Percentiles rank a stretch among this genome's conserved stretches.
phyloP scores from a whole-genome alignment of 1,140 invertebrate species.

The Diorhabda carinulata region DNA sequence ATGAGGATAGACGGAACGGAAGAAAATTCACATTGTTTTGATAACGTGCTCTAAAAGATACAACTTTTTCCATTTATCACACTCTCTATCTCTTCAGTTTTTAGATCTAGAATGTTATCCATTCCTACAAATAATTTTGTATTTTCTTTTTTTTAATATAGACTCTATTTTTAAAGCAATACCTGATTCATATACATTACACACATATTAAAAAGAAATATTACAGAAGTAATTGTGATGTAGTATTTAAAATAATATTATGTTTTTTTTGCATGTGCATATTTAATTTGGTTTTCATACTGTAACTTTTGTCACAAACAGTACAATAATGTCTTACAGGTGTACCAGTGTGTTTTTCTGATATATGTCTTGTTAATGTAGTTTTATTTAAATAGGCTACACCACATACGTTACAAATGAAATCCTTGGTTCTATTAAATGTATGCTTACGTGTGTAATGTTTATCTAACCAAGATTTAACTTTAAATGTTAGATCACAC shows the following conservation, averaged over 20 bases:
- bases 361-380: conserved; percentile 14
- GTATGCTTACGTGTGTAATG: conserved; percentile 12
- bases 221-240: background rate
- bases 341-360: conserved; percentile 14
- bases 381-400: conserved; percentile 16
- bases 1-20: too few species aligned
- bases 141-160: too few species aligned
- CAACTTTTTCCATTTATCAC: too few species aligned
- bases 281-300: conserved; percentile 14
- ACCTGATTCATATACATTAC: too few species aligned
- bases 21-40: too few species aligned
- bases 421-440: conserved; percentile 12
- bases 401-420: conserved; percentile 9
- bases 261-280: conserved; percentile 15
- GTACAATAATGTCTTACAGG: conserved; percentile 12
- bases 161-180: too few species aligned
- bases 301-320: conserved; percentile 17
- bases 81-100: too few species aligned
- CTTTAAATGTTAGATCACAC: conserved; percentile 10
- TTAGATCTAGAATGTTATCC: too few species aligned
- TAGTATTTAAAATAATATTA: conserved; percentile 9
- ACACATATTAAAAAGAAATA: background rate
- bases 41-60: too few species aligned
- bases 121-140: too few species aligned
- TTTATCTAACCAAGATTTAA: conserved; percentile 16